These are phyloP conservation scores for Ellobium chinense DNA, from an alignment of 2,888 invertebrate genomes.

Conservation along the genomic window DNA sequence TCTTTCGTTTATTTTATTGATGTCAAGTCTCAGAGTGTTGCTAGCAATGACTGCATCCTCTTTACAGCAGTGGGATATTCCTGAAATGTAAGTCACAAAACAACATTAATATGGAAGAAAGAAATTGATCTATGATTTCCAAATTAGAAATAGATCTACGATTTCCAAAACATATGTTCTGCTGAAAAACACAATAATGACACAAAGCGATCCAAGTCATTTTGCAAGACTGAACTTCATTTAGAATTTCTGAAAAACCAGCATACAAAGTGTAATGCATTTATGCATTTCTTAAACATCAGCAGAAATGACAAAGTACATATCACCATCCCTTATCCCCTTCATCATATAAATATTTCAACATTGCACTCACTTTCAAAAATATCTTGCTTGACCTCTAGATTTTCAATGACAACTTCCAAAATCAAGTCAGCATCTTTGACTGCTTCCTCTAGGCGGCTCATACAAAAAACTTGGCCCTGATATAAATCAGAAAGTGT, in stretches of 20 bases:
- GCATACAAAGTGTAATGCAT: too few relatives aligned
- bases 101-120: not conserved
- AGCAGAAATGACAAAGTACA: too few relatives aligned
- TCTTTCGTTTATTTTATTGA: conserved; percentile 73
- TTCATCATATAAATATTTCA: not conserved
- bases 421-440: conserved; percentile 79
- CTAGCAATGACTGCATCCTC: conserved; percentile 75
- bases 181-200: too few relatives aligned
- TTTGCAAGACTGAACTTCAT: too few relatives aligned
- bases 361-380: conserved; percentile 74
- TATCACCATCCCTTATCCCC: too few relatives aligned
- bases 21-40: conserved; percentile 76
- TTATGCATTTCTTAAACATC: too few relatives aligned
- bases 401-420: conserved; percentile 79
- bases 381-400: conserved; percentile 78
- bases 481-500: too few relatives aligned
- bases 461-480: conserved; percentile 79
- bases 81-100: conserved; percentile 53
- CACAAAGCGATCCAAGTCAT: too few relatives aligned
- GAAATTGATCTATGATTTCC: too few relatives aligned
- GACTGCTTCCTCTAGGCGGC: conserved; percentile 79
- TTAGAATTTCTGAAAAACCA: too few relatives aligned
- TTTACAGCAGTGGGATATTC: conserved; percentile 74
- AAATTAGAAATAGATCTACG: too few relatives aligned
- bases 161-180: too few relatives aligned